phyloP scores from a whole-genome alignment of 2,888 invertebrate species.

The Patella ulyssiponensis region DNA sequence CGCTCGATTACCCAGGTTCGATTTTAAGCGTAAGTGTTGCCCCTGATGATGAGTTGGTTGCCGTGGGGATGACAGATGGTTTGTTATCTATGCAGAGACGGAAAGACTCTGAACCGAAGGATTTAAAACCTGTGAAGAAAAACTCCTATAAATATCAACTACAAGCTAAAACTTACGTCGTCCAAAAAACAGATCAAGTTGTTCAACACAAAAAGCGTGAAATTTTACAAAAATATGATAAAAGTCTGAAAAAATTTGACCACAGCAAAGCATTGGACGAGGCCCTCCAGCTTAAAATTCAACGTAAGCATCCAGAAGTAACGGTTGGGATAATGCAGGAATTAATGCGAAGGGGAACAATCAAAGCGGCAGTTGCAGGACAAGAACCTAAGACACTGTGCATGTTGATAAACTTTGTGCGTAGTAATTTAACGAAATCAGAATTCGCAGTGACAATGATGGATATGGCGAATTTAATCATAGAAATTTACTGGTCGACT shows the following conservation, averaged over 20 bases:
- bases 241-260: slow-evolving; percentile 83
- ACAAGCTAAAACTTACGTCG: slow-evolving; percentile 47
- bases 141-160: slow-evolving; percentile 57
- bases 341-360: slow-evolving; percentile 84
- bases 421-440: slow-evolving; percentile 21
- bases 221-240: slow-evolving; percentile 77
- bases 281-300: slow-evolving; percentile 72
- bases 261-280: slow-evolving; percentile 85
- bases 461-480: slow-evolving; percentile 32
- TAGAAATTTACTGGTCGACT: slow-evolving; percentile 62
- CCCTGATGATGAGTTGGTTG: slow-evolving; percentile 84
- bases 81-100: slow-evolving; percentile 87
- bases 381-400: slow-evolving; percentile 80
- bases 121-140: slow-evolving; percentile 51
- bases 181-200: slow-evolving; percentile 60
- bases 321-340: slow-evolving; percentile 89
- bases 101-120: slow-evolving; percentile 68
- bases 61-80: slow-evolving; percentile 94
- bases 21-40: slow-evolving; percentile 86
- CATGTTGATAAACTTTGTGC: slow-evolving; percentile 80
- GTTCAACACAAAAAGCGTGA: slow-evolving; percentile 60
- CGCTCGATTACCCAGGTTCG: slow-evolving; percentile 90
- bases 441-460: slow-evolving; percentile 5
- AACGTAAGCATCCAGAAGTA: slow-evolving; percentile 78
- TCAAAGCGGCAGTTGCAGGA: slow-evolving; percentile 83